A percentile compares a stretch with the other conserved stretches of the same genome.
Evolutionary conservation across 2,797 vertebrate genomes (phyloP).

Genomic region (Alosa sapidissima): DNA sequence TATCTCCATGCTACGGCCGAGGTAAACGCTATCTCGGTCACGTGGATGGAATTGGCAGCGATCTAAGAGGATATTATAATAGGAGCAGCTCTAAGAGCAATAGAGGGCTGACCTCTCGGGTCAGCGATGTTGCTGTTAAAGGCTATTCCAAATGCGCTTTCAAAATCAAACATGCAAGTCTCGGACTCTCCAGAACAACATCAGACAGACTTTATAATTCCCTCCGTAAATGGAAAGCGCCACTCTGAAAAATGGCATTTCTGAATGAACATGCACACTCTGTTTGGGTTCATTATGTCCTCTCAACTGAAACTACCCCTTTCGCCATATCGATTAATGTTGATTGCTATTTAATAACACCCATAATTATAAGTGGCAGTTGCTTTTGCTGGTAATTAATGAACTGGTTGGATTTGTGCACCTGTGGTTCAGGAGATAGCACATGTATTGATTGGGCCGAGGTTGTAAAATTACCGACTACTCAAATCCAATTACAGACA

Average conservation of each 20-base stretch:
- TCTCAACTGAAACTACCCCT: conserved; percentile 36
- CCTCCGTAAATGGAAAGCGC: background rate
- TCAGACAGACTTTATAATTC: background rate
- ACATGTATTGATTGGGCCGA: conserved; percentile 52
- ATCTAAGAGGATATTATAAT: background rate
- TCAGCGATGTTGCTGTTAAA: background rate
- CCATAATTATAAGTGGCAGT: conserved; percentile 53
- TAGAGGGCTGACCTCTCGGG: background rate
- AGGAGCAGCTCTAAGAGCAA: background rate
- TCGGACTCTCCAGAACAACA: background rate
- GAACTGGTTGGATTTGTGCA: conserved; percentile 52
- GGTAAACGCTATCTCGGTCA: background rate
- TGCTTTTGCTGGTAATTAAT: conserved; percentile 47
- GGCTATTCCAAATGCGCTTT: background rate
- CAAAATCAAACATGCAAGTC: background rate
- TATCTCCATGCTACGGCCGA: background rate
- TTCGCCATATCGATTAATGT: conserved; percentile 45
- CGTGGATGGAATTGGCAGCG: background rate
- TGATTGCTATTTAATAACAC: conserved; percentile 49
- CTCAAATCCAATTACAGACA: conserved; percentile 64
- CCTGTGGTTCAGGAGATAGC: conserved; percentile 57
- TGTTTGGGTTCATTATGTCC: conserved; percentile 49
- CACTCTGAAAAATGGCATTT: conserved; percentile 5
- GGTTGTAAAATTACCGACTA: conserved; percentile 62
- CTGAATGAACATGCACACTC: conserved; percentile 9